Percentiles rank a stretch among this genome's conserved stretches.
Conservation (phyloP, 2,797 vertebrate genomes). For the Oophaga sylvatica region DNA sequence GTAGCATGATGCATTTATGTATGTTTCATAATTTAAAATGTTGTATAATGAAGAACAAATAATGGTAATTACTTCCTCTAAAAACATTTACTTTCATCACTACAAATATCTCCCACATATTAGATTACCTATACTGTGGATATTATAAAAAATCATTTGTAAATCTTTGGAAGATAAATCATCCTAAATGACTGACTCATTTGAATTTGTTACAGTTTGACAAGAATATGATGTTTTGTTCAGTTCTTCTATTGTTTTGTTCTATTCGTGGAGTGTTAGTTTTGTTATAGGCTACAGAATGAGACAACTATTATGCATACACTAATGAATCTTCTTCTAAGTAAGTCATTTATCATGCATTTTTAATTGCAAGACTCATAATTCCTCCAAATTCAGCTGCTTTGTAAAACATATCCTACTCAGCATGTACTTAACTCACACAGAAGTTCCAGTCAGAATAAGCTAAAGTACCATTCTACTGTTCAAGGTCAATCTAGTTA, state of each 20-base stretch:
- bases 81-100: neutral
- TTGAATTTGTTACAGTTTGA: constrained; percentile 15
- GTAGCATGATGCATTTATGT: neutral
- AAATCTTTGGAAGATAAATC: constrained; percentile 1
- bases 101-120: neutral
- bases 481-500: constrained; percentile 7
- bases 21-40: neutral
- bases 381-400: constrained; percentile 53
- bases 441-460: constrained; percentile 21
- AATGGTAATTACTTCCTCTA: neutral
- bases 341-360: constrained; percentile 52
- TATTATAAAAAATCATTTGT: neutral
- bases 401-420: constrained; percentile 45
- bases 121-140: neutral
- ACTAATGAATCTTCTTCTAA: constrained; percentile 53
- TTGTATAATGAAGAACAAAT: neutral
- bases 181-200: constrained; percentile 11
- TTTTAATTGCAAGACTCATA: constrained; percentile 54
- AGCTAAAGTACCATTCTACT: neutral
- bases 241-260: constrained; percentile 37
- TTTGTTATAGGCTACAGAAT: constrained; percentile 46
- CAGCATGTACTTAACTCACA: constrained; percentile 40
- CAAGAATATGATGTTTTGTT: constrained; percentile 20
- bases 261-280: constrained; percentile 22
- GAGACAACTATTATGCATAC: constrained; percentile 46